Conservation (phyloP, 2,113 vertebrate genomes). For the Bambusicola thoracicus region DNA sequence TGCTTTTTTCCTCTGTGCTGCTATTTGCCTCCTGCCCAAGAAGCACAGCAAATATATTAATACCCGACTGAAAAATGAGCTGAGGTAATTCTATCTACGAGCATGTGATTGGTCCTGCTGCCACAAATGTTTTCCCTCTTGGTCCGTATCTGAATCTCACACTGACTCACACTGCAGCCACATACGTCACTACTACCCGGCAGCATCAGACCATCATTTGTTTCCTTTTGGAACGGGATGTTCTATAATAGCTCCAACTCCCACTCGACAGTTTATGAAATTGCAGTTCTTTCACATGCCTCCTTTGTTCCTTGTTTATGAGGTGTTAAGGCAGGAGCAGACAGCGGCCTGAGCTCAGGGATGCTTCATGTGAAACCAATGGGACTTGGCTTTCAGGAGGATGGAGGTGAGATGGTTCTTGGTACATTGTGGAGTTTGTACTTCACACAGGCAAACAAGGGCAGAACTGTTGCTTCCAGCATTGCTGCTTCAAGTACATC, state of each 20-base stretch:
- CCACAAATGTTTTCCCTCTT: slow-evolving; percentile 63
- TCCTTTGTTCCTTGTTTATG: slow-evolving; percentile 40
- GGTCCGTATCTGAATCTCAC: slow-evolving; percentile 47
- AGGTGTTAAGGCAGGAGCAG: neutral
- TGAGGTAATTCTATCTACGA: slow-evolving; percentile 67
- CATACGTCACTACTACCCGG: slow-evolving; percentile 12
- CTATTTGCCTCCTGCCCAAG: slow-evolving; percentile 42
- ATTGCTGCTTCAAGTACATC: neutral
- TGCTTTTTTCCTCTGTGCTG: neutral
- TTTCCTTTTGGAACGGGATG: slow-evolving; percentile 64
- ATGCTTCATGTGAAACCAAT: neutral
- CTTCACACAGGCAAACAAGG: neutral
- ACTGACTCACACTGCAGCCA: slow-evolving; percentile 37
- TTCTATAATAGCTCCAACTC: slow-evolving; percentile 60
- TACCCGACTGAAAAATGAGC: slow-evolving; percentile 58
- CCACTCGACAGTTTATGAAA: slow-evolving; percentile 34
- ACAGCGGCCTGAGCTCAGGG: neutral
- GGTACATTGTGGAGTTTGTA: rapidly evolving
- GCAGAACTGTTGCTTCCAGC: neutral
- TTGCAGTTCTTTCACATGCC: slow-evolving; percentile 19
- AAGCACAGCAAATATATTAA: slow-evolving; percentile 26
- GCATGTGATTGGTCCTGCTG: slow-evolving; percentile 24
- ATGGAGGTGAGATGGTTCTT: neutral
- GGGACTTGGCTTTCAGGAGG: neutral
- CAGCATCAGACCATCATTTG: slow-evolving; percentile 50